Base-by-base conservation (phyloP, 2,888 invertebrate species). In the Pherbina coryleti region DNA sequence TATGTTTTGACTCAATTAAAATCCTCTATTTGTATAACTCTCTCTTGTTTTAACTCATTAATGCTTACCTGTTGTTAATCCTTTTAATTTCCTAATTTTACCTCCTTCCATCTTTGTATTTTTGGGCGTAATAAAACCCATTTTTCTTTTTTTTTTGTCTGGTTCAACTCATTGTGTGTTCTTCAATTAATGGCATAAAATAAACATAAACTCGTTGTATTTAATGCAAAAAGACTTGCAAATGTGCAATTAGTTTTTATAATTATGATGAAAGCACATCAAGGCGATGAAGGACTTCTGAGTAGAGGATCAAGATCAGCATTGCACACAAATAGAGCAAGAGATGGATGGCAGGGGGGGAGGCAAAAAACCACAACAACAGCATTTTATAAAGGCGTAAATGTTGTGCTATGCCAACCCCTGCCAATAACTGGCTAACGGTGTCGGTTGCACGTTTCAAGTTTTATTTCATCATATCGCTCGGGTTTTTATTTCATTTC, bases 381-480 rank as follows among this genome's bases (percentile, higher is more conserved):
- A 19, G 34, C 67, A 44, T 49, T 11, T 44, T n/a, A n/a, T n/a
- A 51, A 51, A 37, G 19, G 70, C 70, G n/a, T 31, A 70, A 25
- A 49, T 70, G 25, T 51, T 7, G 8, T 69, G 37, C 51, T n/a
- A 53, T 71, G 31, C 19, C 53, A 64, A 28, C 34, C 34, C 66
- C 37, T 75, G 31, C 60, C 60, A 44, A 31, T 72, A n/a, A 60
- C 57, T 60, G 72, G 44, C 3, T 22, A 14, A 72, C 49, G 73
- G 70, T 69, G 55, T 75, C 70, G 71, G 66, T 73, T 49, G 76
- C 66, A 55, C 67, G 67, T 64, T 72, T 53, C 53, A 25, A 66
- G 76, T 64, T 77, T 72, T 49, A 77, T 72, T 73, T 64, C 75
- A 60, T 60, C 72, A 60, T 71, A 53, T 76, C 64, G 64, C 14